Evolutionary conservation across 2,113 vertebrate genomes (phyloP), one percentile per base, ranked within the genome.

Genomic region (Macquaria ambigua): DNA sequence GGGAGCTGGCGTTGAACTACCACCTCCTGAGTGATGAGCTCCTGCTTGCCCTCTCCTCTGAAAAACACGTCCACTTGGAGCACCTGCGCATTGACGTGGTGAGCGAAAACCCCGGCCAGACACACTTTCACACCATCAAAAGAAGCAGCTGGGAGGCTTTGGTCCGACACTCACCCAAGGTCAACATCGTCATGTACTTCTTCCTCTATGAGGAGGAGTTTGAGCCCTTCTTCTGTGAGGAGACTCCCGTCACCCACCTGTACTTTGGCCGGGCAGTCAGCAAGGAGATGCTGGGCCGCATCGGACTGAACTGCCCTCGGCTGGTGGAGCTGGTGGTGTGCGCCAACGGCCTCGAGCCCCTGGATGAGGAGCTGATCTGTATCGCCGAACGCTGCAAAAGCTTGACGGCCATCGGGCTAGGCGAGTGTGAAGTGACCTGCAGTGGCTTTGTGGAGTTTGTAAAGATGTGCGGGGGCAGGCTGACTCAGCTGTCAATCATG

Each of bases 171-270:
- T 99, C 98, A 21, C 97, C 98, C 3, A 98, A 98, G 94, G 97
- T 99, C 56, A 98, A 97, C 87, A 94, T 99, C 86, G 97, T 99
- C n/a, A 99, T 99, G 97, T 99, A 99, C 95, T 99, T 98, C 89
- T 99, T 97, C 93, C 94, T 99, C 84, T 98, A 98, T 0, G 97
- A 98, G 91, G 97, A 98, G 50, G 98, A 99, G 93, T 98, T 98
- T 82, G 97, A 97, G 90, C 97, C 97, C 0, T 99, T 99, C 93
- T 99, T 99, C 90, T 94, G 96, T 0, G 97, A 98, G 0, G 97
- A 98, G 92, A 97, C 94, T 23, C 98, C 97, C 0, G 97, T 98
- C 81, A 98, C 98, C 20, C 98, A 99, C 92, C 96, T 99, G 58
- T 99, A 99, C 93, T 99, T 99, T 25, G 97, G 97, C 11, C 96